Evolutionary conservation across 2,797 vertebrate species (phyloP).

Genomic region (Esox lucius): DNA sequence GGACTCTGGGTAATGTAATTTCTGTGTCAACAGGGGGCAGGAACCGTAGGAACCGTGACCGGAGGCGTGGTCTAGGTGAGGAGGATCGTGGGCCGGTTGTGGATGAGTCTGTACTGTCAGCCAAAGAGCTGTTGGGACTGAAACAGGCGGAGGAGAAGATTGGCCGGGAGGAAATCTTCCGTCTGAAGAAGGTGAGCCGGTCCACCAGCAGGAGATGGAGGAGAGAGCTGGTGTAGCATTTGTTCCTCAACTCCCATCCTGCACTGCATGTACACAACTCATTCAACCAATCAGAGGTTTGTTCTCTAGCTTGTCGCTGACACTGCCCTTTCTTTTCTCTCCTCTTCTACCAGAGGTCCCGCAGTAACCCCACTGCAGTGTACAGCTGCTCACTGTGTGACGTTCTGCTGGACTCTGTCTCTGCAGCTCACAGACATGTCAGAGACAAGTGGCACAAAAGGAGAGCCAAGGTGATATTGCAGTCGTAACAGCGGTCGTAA

Average conservation of each 20-base stretch:
- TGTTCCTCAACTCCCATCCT: neutral
- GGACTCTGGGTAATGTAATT: neutral
- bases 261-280: neutral
- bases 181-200: constrained; percentile 80
- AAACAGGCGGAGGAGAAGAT: constrained; percentile 81
- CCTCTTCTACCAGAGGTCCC: constrained; percentile 72
- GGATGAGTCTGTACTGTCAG: constrained; percentile 79
- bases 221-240: neutral
- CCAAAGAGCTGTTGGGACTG: constrained; percentile 77
- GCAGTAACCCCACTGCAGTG: constrained; percentile 79
- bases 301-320: neutral
- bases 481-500: no score
- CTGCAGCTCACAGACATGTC: constrained; percentile 85
- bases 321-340: no score
- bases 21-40: constrained; percentile 63
- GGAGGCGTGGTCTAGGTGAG: constrained; percentile 70
- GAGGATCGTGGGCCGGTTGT: constrained; percentile 74
- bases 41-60: constrained; percentile 62
- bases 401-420: constrained; percentile 82
- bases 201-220: neutral
- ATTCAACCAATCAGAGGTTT: neutral
- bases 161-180: constrained; percentile 79
- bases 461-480: constrained; percentile 77
- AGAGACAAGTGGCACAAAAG: constrained; percentile 91
- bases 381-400: constrained; percentile 87